Percentiles rank a stretch among this genome's conserved stretches.
phyloP scores from a whole-genome alignment of 2,113 vertebrate genomes.

The Hippopotamus amphibius region DNA sequence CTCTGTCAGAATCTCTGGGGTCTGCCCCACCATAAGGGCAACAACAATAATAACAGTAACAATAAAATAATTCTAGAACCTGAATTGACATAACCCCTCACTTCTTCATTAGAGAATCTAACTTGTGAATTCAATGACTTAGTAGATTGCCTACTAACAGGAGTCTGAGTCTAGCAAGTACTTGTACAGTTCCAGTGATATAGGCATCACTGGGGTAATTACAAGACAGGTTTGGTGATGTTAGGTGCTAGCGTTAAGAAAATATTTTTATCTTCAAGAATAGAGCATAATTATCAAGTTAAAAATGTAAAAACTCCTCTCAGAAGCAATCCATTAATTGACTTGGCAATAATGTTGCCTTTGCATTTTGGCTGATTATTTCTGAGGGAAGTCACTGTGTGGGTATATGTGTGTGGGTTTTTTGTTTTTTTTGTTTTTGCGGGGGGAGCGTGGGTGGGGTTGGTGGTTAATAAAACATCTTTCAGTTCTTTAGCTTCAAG shows the following conservation, averaged over 20 bases:
- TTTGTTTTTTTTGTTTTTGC: rapidly evolving
- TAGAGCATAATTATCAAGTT: neutral
- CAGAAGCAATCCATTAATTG: neutral
- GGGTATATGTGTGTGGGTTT: neutral
- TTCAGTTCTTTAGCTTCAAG: conserved; percentile 3
- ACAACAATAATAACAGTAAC: neutral
- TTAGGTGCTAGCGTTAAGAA: neutral
- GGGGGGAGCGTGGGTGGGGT: rapidly evolving
- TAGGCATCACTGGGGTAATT: neutral
- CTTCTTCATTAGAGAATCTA: neutral
- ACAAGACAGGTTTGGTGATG: neutral
- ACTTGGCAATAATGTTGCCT: neutral
- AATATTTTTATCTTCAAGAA: neutral
- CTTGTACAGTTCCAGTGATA: neutral
- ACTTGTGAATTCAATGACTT: neutral
- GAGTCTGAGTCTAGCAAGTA: neutral
- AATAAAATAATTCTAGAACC: neutral
- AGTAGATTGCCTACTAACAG: neutral
- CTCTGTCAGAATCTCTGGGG: neutral
- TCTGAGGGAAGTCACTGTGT: neutral
- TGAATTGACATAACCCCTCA: neutral
- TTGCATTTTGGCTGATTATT: conserved; percentile 17
- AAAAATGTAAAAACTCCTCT: neutral
- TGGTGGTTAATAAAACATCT: conserved; percentile 37
- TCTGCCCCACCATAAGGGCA: neutral